A percentile compares a stretch with the other conserved stretches of the same genome.
Conservation (phyloP, 2,888 invertebrate species). For the Halictus ligatus region DNA sequence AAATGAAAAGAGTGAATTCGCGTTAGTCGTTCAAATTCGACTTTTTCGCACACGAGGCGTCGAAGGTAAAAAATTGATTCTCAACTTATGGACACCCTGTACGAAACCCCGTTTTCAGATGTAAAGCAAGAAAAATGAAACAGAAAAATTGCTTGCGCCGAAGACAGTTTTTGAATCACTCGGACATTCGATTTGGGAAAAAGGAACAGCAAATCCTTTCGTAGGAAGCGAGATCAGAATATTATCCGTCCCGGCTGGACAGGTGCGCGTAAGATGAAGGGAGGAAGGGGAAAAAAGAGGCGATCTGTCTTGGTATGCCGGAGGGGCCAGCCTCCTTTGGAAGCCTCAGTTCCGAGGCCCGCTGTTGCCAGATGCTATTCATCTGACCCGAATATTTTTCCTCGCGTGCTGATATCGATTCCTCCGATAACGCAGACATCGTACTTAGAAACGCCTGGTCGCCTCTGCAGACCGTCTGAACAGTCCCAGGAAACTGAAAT, state of each 20-base stretch:
- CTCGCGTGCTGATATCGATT: slow-evolving; percentile 49
- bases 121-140: background rate
- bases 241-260: slow-evolving; percentile 60
- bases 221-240: slow-evolving; percentile 58
- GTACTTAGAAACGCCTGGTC: background rate
- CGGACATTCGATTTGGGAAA: slow-evolving; percentile 26
- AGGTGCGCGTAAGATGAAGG: slow-evolving; percentile 65
- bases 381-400: slow-evolving; percentile 65
- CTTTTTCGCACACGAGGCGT: no score
- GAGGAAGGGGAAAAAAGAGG: slow-evolving; percentile 55
- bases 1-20: no score
- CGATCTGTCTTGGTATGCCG: slow-evolving; percentile 78
- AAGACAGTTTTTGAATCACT: background rate
- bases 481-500: background rate
- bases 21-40: no score
- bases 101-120: no score
- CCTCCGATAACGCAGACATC: background rate
- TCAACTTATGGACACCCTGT: background rate
- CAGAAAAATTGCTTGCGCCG: slow-evolving; percentile 18
- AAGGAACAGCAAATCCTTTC: slow-evolving; percentile 40
- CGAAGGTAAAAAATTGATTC: background rate
- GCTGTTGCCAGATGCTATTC: slow-evolving; percentile 69
- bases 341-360: slow-evolving; percentile 78
- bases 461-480: background rate
- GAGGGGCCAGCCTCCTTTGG: slow-evolving; percentile 75